Base-by-base conservation (phyloP, 1,140 invertebrate species). In the Meloidogyne floridensis region DNA sequence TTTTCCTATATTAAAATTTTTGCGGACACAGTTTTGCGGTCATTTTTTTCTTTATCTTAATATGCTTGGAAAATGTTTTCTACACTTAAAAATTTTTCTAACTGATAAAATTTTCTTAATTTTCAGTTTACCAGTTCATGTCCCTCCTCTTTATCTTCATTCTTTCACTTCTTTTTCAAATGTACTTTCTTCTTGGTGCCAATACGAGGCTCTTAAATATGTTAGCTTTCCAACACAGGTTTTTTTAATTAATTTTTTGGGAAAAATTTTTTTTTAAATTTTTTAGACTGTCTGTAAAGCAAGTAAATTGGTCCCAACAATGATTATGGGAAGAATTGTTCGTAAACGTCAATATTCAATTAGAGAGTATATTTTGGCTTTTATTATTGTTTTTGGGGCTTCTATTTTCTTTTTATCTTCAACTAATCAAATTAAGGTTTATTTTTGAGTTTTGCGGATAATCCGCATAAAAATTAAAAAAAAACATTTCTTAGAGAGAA, bases 151-250 rank as follows among this genome's bases (percentile, higher is more conserved):
- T 3, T 98, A 98, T 91, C 96, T 97, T 91, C 98, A 98, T 92
- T 94, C 94, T 0, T 98, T 94, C 91, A 96, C 95, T 90, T 97
- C 96, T 0, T 93, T 99, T 85, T 97, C 96, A 18, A 99, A 99
- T 91, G 96, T 98, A 81, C 94, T 99, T 93, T 98, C 96, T 90
- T 96, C 95, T 69, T 99, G 97, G 97, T 98, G 96, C 91, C 97
- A 99, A 91, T 99, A 99, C 90, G 97, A 99, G 92, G 97, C 97
- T 32, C 92, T 99, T 3, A 99, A 98, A 91, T 99, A 94, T 92
- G 95, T 99, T 84, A 97, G 94, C 88, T 99, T 99, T 91, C 97
- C 97, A 3, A 96, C 95, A n/a, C 82, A 83, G 83, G 70, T 97
- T 98, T 92, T 94, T 95, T 65, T 2, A 80, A 80, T 20, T 56